phyloP scores from a whole-genome alignment of 2,113 vertebrate species.

The Recurvirostra avosetta region DNA sequence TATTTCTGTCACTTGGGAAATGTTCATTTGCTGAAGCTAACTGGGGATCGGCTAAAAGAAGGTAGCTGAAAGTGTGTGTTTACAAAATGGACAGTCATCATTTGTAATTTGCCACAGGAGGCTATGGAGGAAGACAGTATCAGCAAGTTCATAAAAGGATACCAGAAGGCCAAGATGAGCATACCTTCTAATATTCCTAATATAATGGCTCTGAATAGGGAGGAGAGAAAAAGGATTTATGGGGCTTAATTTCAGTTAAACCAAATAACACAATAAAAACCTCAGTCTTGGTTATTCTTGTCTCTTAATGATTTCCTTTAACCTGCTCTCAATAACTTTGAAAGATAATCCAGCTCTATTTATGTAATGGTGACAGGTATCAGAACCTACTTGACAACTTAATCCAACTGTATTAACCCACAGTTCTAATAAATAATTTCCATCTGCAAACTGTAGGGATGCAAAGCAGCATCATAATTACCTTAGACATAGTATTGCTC shows the following conservation, averaged over 20 bases:
- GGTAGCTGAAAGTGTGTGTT: neutral
- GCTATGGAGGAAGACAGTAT: neutral
- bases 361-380: neutral
- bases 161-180: neutral
- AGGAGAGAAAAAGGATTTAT: neutral
- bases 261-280: neutral
- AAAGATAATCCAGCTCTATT: neutral
- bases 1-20: neutral
- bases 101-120: neutral
- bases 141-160: neutral
- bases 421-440: neutral
- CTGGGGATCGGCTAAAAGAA: neutral
- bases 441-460: neutral
- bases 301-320: neutral
- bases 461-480: neutral
- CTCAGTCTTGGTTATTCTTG: neutral
- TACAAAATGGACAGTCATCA: neutral
- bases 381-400: neutral
- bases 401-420: neutral
- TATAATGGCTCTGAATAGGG: neutral
- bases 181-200: neutral
- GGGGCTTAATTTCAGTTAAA: neutral
- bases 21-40: neutral
- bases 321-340: neutral
- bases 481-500: neutral